Evolutionary conservation across 2,113 vertebrate species (phyloP).

Genomic region (Rattus norvegicus): DNA sequence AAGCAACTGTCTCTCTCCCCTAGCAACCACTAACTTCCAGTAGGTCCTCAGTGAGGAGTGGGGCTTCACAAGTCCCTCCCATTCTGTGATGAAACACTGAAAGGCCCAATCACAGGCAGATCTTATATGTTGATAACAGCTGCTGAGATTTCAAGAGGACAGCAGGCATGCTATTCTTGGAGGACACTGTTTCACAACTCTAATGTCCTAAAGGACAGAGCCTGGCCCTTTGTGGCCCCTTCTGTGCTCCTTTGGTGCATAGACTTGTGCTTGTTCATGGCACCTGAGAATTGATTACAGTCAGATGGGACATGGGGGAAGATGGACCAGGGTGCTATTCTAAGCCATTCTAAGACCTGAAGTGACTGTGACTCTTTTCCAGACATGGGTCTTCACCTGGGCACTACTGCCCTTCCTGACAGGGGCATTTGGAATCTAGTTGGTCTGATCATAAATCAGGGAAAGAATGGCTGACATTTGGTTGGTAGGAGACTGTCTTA

Average conservation of each 20-base stretch:
- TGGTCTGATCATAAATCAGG: neutral
- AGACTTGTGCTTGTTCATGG: neutral
- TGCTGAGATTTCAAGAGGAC: neutral
- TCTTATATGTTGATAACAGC: neutral
- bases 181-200: neutral
- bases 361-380: neutral
- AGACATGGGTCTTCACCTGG: neutral
- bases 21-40: neutral
- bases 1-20: no score
- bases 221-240: neutral
- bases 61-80: neutral
- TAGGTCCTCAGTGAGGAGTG: neutral
- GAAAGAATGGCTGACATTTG: neutral
- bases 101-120: neutral
- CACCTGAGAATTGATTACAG: neutral
- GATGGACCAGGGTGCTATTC: neutral
- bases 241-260: neutral
- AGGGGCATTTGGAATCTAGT: neutral
- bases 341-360: neutral
- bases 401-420: neutral
- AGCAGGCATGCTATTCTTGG: neutral
- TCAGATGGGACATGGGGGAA: no score
- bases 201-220: neutral
- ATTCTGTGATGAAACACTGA: neutral
- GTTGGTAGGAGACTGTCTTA: neutral